Percentiles rank a stretch among this genome's conserved stretches.
Conservation (phyloP, 2,113 vertebrate species). For the Rhinolophus ferrumequinum region DNA sequence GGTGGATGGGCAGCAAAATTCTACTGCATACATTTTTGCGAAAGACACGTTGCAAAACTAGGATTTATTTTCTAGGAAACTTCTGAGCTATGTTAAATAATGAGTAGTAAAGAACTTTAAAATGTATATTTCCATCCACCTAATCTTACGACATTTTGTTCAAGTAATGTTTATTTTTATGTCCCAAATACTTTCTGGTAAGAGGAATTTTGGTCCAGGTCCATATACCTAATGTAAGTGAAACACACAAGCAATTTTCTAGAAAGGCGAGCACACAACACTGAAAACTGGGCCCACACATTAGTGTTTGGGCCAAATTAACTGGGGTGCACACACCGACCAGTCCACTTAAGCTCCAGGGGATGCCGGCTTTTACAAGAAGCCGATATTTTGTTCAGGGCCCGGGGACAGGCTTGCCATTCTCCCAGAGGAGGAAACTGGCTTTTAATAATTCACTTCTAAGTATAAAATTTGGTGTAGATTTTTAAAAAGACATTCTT, state of each 20-base stretch:
- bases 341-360: too few species aligned
- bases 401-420: background rate
- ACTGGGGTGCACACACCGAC: rapidly evolving
- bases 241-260: background rate
- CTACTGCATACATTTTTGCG: background rate
- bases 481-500: background rate
- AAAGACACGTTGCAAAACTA: background rate
- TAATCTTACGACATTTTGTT: background rate
- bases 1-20: conserved; percentile 37
- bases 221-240: too few species aligned
- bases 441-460: background rate
- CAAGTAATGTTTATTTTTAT: background rate
- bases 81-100: background rate
- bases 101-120: background rate
- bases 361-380: background rate
- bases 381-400: background rate
- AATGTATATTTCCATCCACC: background rate
- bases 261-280: background rate
- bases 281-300: rapidly evolving
- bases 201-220: too few species aligned
- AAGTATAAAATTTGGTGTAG: background rate
- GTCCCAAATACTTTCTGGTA: background rate
- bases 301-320: too few species aligned
- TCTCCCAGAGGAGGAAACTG: background rate
- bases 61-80: background rate